phyloP scores from a whole-genome alignment of 2,113 vertebrate species.

The Ursus arctos region DNA sequence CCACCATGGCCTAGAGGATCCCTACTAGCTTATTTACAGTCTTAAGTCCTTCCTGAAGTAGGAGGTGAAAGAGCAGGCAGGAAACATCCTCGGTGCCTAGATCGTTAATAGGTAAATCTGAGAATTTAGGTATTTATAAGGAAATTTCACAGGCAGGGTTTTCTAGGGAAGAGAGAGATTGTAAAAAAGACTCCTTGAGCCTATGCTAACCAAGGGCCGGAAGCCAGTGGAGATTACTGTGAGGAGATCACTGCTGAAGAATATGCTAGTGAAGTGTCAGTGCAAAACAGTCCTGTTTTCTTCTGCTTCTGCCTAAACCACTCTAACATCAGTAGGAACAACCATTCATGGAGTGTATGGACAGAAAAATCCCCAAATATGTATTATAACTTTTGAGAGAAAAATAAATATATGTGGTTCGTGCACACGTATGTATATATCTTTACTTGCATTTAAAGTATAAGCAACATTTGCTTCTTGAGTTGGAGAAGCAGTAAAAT shows the following conservation, averaged over 20 bases:
- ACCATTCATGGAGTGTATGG: neutral
- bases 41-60: conserved; percentile 53
- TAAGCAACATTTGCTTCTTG: neutral
- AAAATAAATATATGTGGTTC: neutral
- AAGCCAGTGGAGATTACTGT: neutral
- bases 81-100: conserved; percentile 42
- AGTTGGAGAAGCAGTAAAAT: neutral
- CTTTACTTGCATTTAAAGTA: neutral
- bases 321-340: conserved; percentile 4
- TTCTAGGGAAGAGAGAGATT: neutral
- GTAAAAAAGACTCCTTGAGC: neutral
- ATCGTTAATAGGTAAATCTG: conserved; percentile 47
- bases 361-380: conserved; percentile 32
- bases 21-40: conserved; percentile 60
- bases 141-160: neutral
- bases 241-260: conserved; percentile 21
- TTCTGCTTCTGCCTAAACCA: conserved; percentile 44
- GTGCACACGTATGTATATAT: neutral
- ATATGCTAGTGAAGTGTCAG: conserved; percentile 17
- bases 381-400: conserved; percentile 53
- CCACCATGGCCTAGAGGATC: conserved; percentile 19
- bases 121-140: conserved; percentile 51
- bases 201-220: neutral
- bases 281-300: conserved; percentile 52
- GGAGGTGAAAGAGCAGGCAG: conserved; percentile 48